phyloP scores from a whole-genome alignment of 2,113 vertebrate genomes.

The Ailuropoda melanoleuca region DNA sequence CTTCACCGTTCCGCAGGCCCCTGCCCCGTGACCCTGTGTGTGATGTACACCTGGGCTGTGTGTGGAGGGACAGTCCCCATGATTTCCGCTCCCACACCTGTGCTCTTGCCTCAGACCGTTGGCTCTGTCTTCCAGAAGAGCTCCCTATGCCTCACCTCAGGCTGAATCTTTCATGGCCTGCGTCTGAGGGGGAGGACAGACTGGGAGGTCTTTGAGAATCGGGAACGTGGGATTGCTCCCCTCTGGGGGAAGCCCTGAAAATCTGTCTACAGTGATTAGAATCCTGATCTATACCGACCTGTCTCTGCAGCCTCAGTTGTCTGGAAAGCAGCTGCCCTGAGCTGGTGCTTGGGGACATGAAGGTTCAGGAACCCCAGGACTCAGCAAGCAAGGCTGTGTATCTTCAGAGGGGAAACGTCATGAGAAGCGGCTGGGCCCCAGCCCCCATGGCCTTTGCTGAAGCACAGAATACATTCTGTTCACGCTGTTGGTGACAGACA shows the following conservation, averaged over 20 bases:
- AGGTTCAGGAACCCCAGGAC: background rate
- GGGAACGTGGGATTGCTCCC: background rate
- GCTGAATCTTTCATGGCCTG: background rate
- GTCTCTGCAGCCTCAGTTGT: background rate
- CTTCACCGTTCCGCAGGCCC: accelerated
- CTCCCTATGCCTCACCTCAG: background rate
- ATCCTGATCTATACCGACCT: background rate
- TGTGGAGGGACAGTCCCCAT: too few species aligned
- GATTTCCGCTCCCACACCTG: background rate
- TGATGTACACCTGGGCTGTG: accelerated
- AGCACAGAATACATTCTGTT: background rate
- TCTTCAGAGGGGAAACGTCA: background rate
- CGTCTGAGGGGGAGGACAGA: background rate
- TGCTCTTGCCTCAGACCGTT: background rate
- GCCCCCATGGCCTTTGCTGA: background rate
- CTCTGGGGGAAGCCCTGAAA: background rate
- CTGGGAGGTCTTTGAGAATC: background rate
- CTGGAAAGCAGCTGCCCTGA: accelerated
- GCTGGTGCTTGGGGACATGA: background rate
- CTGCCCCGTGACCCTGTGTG: accelerated
- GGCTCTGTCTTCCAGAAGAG: background rate
- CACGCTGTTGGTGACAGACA: background rate
- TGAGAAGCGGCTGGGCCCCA: background rate
- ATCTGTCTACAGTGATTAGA: background rate
- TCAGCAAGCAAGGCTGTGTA: background rate